Evolutionary conservation across 2,888 invertebrate species (phyloP).

Genomic region (Volucella inflata): DNA sequence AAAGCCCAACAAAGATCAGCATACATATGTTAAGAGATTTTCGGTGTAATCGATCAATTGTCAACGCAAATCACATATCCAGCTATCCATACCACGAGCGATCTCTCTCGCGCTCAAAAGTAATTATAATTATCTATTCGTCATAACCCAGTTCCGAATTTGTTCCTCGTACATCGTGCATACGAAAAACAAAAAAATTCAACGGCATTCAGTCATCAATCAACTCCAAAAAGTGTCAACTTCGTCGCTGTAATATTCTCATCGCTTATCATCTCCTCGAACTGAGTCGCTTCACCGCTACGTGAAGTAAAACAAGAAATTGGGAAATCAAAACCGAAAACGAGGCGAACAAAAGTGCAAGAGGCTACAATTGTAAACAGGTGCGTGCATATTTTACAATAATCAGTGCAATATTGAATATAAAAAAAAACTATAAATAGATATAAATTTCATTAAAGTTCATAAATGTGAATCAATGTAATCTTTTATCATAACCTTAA

Average conservation of each 20-base stretch:
- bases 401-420: background rate
- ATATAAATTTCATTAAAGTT: background rate
- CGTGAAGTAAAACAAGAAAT: background rate
- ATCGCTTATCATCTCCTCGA: background rate
- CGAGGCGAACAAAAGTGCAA: background rate
- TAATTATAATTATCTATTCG: background rate
- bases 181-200: background rate
- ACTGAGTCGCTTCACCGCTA: background rate
- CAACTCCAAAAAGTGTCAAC: too few species aligned
- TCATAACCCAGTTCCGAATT: background rate
- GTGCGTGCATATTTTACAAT: slow-evolving; percentile 1
- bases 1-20: background rate
- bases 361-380: slow-evolving; percentile 4
- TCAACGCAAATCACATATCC: too few species aligned
- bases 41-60: too few species aligned
- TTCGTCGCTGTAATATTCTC: too few species aligned
- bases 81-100: background rate
- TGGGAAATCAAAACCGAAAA: background rate
- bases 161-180: background rate
- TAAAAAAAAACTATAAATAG: background rate
- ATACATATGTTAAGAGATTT: too few species aligned
- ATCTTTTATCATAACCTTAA: background rate
- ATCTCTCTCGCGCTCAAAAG: background rate
- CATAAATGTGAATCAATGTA: background rate
- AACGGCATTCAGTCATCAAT: background rate